A percentile compares a stretch with the other conserved stretches of the same genome.
phyloP scores from a whole-genome alignment of 2,888 invertebrate genomes.

The Heteromyza rotundicornis region DNA sequence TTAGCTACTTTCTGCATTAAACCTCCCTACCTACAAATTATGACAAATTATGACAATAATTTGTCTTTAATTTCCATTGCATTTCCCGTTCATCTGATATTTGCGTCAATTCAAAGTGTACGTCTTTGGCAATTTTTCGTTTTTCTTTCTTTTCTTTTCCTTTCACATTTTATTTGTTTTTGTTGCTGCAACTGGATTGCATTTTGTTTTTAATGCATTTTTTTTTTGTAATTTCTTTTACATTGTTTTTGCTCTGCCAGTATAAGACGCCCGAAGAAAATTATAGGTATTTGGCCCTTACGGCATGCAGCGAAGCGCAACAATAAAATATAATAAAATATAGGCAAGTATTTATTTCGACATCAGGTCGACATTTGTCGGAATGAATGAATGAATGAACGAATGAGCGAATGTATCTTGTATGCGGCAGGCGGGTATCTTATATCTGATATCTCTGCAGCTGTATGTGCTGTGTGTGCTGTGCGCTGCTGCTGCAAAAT shows the following conservation, averaged over 20 bases:
- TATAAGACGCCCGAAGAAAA: conserved; percentile 53
- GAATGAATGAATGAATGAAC: too few species aligned
- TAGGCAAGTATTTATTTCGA: conserved; percentile 44
- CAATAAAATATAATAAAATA: conserved; percentile 56
- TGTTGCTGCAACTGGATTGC: conserved; percentile 29
- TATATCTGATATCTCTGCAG: conserved; percentile 8
- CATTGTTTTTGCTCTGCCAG: conserved; percentile 40
- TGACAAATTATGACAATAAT: conserved; percentile 10
- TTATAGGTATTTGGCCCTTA: conserved; percentile 56
- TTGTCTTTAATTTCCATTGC: conserved; percentile 21
- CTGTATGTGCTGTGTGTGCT: background rate
- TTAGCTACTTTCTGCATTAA: background rate
- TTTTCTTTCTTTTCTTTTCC: conserved; percentile 12
- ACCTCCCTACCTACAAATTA: background rate
- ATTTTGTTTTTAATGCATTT: conserved; percentile 7
- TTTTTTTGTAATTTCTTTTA: background rate
- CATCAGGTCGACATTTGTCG: background rate
- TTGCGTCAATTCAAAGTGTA: conserved; percentile 15
- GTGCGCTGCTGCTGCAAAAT: too few species aligned
- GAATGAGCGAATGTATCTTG: background rate
- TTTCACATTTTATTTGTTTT: conserved; percentile 18
- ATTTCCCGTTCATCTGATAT: conserved; percentile 20
- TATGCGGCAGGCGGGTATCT: background rate
- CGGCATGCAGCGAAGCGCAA: conserved; percentile 54
- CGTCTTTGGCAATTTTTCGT: background rate